These are phyloP conservation scores for Cygnus buccinator DNA, from an alignment of 2,113 vertebrate species.

Conservation along the genomic window DNA sequence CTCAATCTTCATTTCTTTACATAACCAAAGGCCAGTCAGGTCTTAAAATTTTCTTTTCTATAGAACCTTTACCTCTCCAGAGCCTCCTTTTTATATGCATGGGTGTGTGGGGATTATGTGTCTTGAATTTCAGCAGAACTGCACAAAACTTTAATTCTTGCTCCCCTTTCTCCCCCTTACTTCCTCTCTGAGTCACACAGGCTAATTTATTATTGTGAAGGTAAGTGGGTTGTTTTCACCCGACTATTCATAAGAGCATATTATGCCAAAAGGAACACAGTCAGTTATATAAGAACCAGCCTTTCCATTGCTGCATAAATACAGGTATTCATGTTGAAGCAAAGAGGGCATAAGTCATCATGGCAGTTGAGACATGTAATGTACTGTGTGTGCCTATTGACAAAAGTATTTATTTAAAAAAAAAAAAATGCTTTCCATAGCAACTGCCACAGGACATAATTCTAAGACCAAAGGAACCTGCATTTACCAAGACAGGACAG, in stretches of 20 bases:
- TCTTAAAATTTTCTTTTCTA: slow-evolving; percentile 43
- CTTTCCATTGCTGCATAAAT: slow-evolving; percentile 38
- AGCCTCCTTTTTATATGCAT: background rate
- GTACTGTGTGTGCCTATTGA: slow-evolving; percentile 25
- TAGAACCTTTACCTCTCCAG: background rate
- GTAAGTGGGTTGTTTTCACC: slow-evolving; percentile 14
- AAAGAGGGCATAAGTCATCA: background rate
- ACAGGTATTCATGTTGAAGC: background rate
- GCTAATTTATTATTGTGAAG: slow-evolving; percentile 28
- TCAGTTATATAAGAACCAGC: slow-evolving; percentile 1
- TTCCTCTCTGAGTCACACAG: slow-evolving; percentile 31
- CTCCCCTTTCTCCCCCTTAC: background rate
- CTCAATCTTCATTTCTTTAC: slow-evolving; percentile 53
- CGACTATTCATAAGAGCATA: background rate
- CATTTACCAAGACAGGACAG: background rate
- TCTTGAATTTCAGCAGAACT: slow-evolving; percentile 10
- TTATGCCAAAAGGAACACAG: background rate
- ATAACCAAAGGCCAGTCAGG: slow-evolving; percentile 30
- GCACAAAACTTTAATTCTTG: background rate
- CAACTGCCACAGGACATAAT: slow-evolving; percentile 14
- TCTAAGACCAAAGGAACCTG: slow-evolving; percentile 17
- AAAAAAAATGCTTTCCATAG: slow-evolving; percentile 36
- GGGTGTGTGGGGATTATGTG: background rate
- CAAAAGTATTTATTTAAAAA: slow-evolving; percentile 46
- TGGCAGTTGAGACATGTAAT: slow-evolving; percentile 4